Base-by-base conservation (phyloP, 2,888 invertebrate species). In the Polydrusus cervinus region DNA sequence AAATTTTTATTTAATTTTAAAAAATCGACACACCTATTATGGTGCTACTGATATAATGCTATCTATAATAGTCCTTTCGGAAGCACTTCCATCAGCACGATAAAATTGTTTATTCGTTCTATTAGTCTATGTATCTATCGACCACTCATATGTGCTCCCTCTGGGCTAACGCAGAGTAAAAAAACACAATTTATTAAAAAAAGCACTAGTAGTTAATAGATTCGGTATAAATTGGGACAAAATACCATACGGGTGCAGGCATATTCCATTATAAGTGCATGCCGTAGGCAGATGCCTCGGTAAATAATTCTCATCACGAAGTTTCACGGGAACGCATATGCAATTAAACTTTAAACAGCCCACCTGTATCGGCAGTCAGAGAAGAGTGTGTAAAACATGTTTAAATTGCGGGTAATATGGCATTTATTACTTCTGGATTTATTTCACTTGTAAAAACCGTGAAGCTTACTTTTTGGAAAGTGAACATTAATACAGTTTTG, bases 241-340 rank as follows among this genome's bases (percentile, higher is more conserved):
- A 47, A 49, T 49, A 49, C 49, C 16, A 49, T 49, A 49, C 49
- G 49, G 18, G 43, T 43, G 43, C 43, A 43, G 43, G 43, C 13
- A 51, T 51, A 20, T 51, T 5, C 51, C 13, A 51, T 20, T 13
- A 20, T 18, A 13, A 49, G 20, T 53, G 25, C 16, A 38, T 13
- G 38, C 38, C 57, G 57, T 57, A 57, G 34, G 34, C 57, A 57
- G 57, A 57, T 57, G 30, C 9, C 57, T 14, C 38, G 14, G 57
- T 57, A 57, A 57, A 34, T 57, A 57, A 57, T 57, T 57, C 38
- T 25, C 57, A 57, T 57, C 57, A 57, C 57, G 57, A 57, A 57
- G 57, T 38, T 55, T 57, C 38, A 38, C 57, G 38, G 14, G 57
- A 57, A 57, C 16, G 38, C 57, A n/a, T 47, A 47, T 57, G 57